Evolutionary conservation across 2,888 invertebrate species (phyloP).

Genomic region (Amiota minor): DNA sequence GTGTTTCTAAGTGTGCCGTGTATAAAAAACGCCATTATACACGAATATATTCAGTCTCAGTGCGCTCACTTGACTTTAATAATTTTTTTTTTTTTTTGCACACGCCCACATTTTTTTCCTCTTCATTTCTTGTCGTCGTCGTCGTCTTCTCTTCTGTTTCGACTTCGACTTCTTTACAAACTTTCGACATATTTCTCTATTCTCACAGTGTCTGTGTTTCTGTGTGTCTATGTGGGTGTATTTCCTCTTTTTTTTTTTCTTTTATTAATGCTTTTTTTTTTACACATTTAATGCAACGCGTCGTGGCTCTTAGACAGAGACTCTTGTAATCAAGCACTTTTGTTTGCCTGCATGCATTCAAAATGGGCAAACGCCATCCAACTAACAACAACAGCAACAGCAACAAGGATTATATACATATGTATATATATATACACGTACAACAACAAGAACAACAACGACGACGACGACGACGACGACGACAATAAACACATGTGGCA

Average conservation of each 20-base stretch:
- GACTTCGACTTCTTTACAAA: not conserved
- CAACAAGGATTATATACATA: conserved; percentile 4
- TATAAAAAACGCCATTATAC: conserved; percentile 5
- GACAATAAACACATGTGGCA: conserved; percentile 4
- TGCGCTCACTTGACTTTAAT: conserved; percentile 66
- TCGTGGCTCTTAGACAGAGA: conserved; percentile 55
- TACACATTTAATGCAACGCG: conserved; percentile 51
- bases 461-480: not conserved
- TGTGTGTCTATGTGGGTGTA: conserved; percentile 6
- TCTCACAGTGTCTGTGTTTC: not conserved
- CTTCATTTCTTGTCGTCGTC: not conserved
- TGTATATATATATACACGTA: not conserved
- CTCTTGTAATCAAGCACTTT: conserved; percentile 27
- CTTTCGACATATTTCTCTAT: too few species aligned
- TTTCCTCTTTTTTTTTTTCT: not conserved
- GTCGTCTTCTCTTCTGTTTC: not conserved
- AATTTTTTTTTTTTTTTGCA: conserved; percentile 50
- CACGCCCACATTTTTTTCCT: conserved; percentile 54
- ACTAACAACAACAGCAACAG: conserved; percentile 7
- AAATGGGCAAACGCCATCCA: conserved; percentile 7
- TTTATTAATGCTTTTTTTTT: not conserved
- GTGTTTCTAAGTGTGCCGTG: conserved; percentile 44
- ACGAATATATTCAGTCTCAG: conserved; percentile 61
- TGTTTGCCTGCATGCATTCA: conserved; percentile 17
- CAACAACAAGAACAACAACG: not conserved